These are phyloP conservation scores for Premnoplex brunnescens DNA, from an alignment of 2,797 vertebrate genomes.

Conservation along the genomic window DNA sequence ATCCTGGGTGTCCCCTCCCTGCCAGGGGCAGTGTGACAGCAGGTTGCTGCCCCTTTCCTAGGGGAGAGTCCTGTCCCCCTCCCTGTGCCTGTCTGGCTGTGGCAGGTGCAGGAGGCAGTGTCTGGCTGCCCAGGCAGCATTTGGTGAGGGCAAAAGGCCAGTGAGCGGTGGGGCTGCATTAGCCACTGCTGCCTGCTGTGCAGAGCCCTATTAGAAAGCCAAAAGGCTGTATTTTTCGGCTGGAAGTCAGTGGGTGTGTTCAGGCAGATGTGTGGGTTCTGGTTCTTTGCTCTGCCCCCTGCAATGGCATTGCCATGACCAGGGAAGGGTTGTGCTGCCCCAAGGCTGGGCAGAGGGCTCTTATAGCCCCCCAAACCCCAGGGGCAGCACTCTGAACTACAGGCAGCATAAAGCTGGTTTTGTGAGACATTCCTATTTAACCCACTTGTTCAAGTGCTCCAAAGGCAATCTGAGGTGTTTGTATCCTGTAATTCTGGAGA, in stretches of 20 bases:
- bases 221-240: background rate
- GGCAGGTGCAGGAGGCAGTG: background rate
- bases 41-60: background rate
- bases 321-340: background rate
- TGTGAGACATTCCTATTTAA: background rate
- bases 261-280: background rate
- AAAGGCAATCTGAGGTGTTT: background rate
- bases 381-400: background rate
- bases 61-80: background rate
- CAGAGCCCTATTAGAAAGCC: background rate
- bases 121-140: background rate
- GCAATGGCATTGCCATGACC: background rate
- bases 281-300: background rate
- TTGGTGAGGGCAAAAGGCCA: background rate
- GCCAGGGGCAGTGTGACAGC: background rate
- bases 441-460: background rate
- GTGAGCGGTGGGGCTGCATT: background rate
- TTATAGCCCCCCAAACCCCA: background rate
- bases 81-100: fast-evolving
- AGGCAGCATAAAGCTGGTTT: background rate
- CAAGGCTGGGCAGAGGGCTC: background rate
- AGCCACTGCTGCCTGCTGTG: constrained; percentile 12
- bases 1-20: background rate
- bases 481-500: background rate
- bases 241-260: background rate